Conservation (phyloP, 35 echinoderm and acorn worm species). For the Lytechinus variegatus region DNA sequence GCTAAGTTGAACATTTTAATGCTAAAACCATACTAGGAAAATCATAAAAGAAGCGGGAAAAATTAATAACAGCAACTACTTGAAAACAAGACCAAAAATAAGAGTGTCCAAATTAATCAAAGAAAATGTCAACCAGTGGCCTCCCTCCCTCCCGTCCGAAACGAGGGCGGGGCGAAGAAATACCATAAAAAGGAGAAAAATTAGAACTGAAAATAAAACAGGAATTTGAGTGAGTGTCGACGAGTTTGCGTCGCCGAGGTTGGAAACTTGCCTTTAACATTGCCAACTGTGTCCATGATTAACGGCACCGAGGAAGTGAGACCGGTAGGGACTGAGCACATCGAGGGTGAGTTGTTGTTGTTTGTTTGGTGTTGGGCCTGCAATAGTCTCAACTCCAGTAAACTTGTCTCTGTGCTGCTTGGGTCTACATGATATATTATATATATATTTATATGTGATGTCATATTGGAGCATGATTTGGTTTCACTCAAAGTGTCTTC, state of each 20-base stretch:
- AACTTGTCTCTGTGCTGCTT: conserved; percentile 36
- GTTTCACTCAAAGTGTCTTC: not conserved
- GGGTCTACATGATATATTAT: not conserved
- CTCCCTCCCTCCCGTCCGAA: not conserved
- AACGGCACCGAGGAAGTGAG: conserved; percentile 42
- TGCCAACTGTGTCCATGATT: conserved; percentile 45
- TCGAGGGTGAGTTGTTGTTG: conserved; percentile 53
- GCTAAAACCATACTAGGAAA: conserved; percentile 2
- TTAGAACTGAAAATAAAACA: not conserved
- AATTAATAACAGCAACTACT: not conserved
- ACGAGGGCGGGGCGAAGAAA: conserved; percentile 23
- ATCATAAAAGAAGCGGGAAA: conserved; percentile 4
- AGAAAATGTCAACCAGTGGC: conserved; percentile 8
- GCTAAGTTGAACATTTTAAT: not conserved
- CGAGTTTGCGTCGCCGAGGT: conserved; percentile 2
- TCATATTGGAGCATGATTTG: conserved; percentile 11
- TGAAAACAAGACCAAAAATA: not conserved
- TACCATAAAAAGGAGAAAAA: not conserved
- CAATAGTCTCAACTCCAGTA: conserved; percentile 55
- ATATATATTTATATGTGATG: not conserved
- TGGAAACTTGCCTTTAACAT: conserved; percentile 49
- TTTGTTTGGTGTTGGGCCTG: conserved; percentile 52
- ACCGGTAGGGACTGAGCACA: conserved; percentile 35
- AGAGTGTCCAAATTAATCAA: not conserved
- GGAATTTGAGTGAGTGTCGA: conserved; percentile 46